Evolutionary conservation across 2,888 invertebrate genomes (phyloP), one percentile per base, ranked within the genome.

Genomic region (Tipula lateralis): DNA sequence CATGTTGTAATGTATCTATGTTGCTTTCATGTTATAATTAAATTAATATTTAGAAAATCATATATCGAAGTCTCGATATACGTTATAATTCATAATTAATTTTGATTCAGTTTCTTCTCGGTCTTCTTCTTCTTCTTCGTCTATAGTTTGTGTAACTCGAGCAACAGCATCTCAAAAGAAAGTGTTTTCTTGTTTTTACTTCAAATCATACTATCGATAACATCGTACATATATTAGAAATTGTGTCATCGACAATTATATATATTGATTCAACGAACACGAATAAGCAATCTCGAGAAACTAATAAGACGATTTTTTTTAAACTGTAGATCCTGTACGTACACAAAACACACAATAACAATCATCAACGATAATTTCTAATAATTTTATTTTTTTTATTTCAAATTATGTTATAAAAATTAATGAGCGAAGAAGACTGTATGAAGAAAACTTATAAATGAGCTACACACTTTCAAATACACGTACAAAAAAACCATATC

Each of bases 261-360:
- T n/a, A n/a, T 66, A 66, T 66, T 66, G 66, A 66, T 66, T 66
- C 66, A 66, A 66, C 24, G 66, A 66, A 66, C 66, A 66, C 66
- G 66, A 66, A 66, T 66, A 66, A 66, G 66, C 24, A 66, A 66
- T 66, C 66, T 66, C 66, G 19, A 66, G 66, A 66, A 66, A 66
- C 12, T 24, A 66, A 66, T 66, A 9, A 24, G 4, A 66, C 19
- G 24, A 24, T 66, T 66, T 19, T 66, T 24, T 66, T 66, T 24
- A 24, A 4, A 66, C 66, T 66, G 24, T 66, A 66, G 24, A 66
- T 66, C 66, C 66, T 66, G 66, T 66, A 66, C 24, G 66, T 66
- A 24, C 24, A 66, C 19, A 66, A 6, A 9, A 39, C 39, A 39
- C 39, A 39, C 39, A 39, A 39, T 12, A 39, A 39, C 19, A 16